phyloP scores from a whole-genome alignment of 64 coral and sea anemone genomes.

The Astreopora myriophthalma region DNA sequence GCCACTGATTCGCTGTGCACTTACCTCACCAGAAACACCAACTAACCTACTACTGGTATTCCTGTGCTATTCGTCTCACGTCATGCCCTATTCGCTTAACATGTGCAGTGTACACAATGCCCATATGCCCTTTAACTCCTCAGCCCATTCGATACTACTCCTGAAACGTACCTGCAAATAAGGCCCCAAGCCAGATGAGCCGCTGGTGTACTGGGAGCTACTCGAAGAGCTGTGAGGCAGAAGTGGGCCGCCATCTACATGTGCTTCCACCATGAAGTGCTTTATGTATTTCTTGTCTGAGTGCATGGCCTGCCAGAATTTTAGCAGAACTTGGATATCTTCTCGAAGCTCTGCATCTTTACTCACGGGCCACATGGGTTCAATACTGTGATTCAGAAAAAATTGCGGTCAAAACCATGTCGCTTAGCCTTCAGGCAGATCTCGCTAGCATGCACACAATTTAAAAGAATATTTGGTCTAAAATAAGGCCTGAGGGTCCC shows the following conservation, averaged over 20 bases:
- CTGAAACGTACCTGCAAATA: constrained; percentile 38
- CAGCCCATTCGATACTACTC: no score
- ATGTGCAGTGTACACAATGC: no score
- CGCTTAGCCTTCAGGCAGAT: background rate
- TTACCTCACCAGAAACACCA: no score
- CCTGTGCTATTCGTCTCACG: no score
- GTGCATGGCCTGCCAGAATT: constrained; percentile 98
- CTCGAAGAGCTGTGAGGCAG: constrained; percentile 12
- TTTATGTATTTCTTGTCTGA: constrained; percentile 99
- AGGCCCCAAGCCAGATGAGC: constrained; percentile 49
- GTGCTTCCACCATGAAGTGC: constrained; percentile 74
- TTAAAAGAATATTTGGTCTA: no score
- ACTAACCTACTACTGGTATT: no score
- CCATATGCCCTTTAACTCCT: no score
- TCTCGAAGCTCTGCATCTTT: constrained; percentile 79
- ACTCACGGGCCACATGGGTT: constrained; percentile 83
- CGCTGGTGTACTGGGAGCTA: constrained; percentile 52
- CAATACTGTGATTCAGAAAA: constrained; percentile 14
- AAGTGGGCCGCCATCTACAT: constrained; percentile 34
- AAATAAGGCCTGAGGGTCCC: no score
- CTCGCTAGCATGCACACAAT: background rate
- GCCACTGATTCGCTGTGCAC: no score
- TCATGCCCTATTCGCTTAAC: background rate
- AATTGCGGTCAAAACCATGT: background rate
- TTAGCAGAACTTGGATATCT: constrained; percentile 88